Base-by-base conservation (phyloP, 2,113 vertebrate genomes). In the Tragelaphus imberbis region DNA sequence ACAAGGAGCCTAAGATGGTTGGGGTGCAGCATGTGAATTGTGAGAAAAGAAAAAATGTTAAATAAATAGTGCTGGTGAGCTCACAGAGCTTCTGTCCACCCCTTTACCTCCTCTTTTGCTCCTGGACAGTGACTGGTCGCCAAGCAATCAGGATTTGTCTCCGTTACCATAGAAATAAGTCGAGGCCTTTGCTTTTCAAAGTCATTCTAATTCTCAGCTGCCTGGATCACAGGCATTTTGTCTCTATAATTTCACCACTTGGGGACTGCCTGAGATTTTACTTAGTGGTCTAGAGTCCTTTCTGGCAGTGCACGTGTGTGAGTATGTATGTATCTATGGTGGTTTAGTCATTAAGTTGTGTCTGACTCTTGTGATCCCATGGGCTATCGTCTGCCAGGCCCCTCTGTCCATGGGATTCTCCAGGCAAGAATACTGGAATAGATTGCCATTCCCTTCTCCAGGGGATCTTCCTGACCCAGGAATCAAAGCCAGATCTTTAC, bases 31-130 rank as follows among this genome's bases (percentile, higher is more conserved):
- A 2, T 33, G 33, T 30, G 53, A 13, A 65, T 36, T 56, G 14
- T 51, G 51, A 55, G 14, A 44, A 56, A 82, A 89, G 21, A 51
- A 49, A 77, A 88, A 36, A 7, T 0, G 3, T 91, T 88, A 44
- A 27, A 61, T n/a, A 71, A 9, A 15, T 6, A 36, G 30, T 6
- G 10, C 25, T 21, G 44, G 81, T 58, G 63, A 77, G 16, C 30
- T 51, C 0, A 36, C 2, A 23, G 68, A 23, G 14, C n/a, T 36
- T n/a, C 3, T 4, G 5, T 12, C 7, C 55, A 17, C 7, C 19
- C 13, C 21, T 82, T 79, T 3, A 12, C 63, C 21, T 11, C 17
- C 5, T 65, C 12, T 11, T 88, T 81, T 21, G 44, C 36, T 92
- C 44, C 56, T 71, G 17, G 14, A 25, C 4, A 1, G 7, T 30